These are phyloP conservation scores for Alfaro cultratus DNA, from an alignment of 2,797 vertebrate genomes.

Conservation along the genomic window DNA sequence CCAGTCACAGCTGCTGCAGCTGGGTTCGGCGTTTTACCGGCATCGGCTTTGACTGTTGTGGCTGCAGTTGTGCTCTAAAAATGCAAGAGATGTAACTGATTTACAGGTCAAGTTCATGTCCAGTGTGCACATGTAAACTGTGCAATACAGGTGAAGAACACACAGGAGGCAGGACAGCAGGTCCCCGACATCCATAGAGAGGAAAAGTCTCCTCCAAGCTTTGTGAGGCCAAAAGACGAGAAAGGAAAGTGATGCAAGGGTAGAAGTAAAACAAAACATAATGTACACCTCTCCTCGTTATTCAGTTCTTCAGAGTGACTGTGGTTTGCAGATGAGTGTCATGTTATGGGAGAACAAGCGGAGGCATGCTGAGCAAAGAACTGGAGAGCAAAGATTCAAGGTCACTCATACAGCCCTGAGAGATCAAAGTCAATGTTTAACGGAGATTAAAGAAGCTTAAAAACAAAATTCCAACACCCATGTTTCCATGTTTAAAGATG, in stretches of 20 bases:
- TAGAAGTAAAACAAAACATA: background rate
- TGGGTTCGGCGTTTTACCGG: slow-evolving; percentile 43
- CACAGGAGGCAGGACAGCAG: background rate
- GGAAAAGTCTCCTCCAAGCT: slow-evolving; percentile 25
- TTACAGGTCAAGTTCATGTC: slow-evolving; percentile 27
- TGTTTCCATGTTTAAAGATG: slow-evolving; percentile 3
- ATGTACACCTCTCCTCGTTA: background rate
- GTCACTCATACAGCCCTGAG: background rate
- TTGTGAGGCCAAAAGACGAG: slow-evolving; percentile 9
- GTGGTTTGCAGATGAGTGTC: background rate
- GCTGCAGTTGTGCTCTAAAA: slow-evolving; percentile 54
- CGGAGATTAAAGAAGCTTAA: slow-evolving; percentile 2
- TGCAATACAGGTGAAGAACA: background rate
- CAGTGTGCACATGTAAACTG: background rate
- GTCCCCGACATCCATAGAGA: background rate
- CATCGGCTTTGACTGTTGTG: slow-evolving; percentile 58
- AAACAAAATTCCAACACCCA: background rate
- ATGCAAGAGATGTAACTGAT: slow-evolving; percentile 38
- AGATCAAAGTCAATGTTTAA: slow-evolving; percentile 6
- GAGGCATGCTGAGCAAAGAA: slow-evolving; percentile 28
- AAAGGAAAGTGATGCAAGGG: slow-evolving; percentile 11
- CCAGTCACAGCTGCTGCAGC: slow-evolving; percentile 31
- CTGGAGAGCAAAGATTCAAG: slow-evolving; percentile 10
- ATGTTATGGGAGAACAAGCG: slow-evolving; percentile 12
- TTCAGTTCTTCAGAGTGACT: slow-evolving; percentile 13